These are phyloP conservation scores for Enteromius treurensis DNA, from an alignment of 2,797 vertebrate species.

Conservation along the genomic window DNA sequence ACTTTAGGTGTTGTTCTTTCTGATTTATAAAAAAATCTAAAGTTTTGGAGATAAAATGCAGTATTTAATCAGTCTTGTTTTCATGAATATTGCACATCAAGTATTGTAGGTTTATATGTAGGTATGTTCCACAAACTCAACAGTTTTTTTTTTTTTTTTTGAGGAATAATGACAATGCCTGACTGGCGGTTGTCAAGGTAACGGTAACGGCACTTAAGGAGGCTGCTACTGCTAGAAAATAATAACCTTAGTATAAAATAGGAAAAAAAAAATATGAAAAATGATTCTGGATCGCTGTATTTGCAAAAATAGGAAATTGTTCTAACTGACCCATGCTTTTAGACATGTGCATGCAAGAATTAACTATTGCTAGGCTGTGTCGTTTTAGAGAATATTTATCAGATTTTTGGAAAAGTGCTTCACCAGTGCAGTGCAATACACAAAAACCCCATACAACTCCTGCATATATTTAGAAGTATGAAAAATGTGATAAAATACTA, in stretches of 20 bases:
- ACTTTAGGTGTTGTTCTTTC: neutral
- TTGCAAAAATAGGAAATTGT: neutral
- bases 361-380: neutral
- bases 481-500: neutral
- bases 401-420: neutral
- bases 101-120: neutral
- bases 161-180: constrained; percentile 1
- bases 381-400: neutral
- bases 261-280: constrained; percentile 2
- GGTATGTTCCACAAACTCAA: constrained; percentile 10
- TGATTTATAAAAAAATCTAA: neutral
- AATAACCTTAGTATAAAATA: neutral
- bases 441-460: neutral
- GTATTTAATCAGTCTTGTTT: neutral
- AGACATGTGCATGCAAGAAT: neutral
- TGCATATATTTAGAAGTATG: neutral
- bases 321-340: neutral
- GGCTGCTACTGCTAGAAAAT: constrained; percentile 38
- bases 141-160: neutral
- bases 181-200: constrained; percentile 25
- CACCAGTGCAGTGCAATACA: neutral
- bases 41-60: neutral
- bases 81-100: neutral
- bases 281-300: neutral
- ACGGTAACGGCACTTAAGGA: neutral